phyloP scores from a whole-genome alignment of 2,113 vertebrate genomes.

The Calonectris borealis region DNA sequence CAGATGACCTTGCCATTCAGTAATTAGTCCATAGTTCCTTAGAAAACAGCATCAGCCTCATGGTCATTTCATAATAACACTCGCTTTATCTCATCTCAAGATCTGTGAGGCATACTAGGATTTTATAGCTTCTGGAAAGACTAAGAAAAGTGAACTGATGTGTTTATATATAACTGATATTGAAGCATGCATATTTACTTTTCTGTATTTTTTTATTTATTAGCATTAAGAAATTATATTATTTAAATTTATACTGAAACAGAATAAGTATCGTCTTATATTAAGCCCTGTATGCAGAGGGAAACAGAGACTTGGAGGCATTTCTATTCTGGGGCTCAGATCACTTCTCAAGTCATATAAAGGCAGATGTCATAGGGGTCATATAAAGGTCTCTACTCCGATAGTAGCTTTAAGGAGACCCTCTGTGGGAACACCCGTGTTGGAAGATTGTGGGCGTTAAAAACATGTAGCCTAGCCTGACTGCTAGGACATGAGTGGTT shows the following conservation, averaged over 20 bases:
- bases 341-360: slow-evolving; percentile 2
- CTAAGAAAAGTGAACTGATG: not conserved
- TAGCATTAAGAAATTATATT: not conserved
- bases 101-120: not conserved
- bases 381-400: not conserved
- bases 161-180: not conserved
- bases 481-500: not conserved
- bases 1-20: not conserved
- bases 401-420: not conserved
- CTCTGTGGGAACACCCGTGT: not conserved
- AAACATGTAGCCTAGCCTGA: not conserved
- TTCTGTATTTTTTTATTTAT: not conserved
- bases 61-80: slow-evolving; percentile 19
- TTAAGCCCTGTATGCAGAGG: not conserved
- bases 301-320: not conserved
- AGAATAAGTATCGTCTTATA: not conserved
- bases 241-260: not conserved
- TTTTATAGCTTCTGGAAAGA: not conserved
- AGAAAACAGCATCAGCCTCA: not conserved
- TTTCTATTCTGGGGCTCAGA: not conserved
- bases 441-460: not conserved
- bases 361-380: slow-evolving; percentile 5
- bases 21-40: not conserved
- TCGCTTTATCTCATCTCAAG: not conserved
- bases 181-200: not conserved